Evolutionary conservation across 53 echinoderm and acorn worm genomes (phyloP).

Genomic region (Echinarachnius parma): DNA sequence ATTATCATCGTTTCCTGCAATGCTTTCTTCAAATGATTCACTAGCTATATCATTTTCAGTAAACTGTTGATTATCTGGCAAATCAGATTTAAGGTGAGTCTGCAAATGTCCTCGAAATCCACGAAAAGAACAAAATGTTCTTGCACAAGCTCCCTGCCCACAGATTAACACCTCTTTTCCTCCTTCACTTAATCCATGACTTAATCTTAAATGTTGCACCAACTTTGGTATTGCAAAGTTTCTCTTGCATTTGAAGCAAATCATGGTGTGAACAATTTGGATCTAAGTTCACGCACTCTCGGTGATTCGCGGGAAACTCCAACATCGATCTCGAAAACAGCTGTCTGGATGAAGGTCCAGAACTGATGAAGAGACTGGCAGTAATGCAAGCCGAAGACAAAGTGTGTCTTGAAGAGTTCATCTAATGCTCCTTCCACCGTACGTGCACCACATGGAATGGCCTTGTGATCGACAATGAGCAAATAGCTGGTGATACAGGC

Average conservation of each 20-base stretch:
- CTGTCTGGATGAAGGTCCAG: slow-evolving; percentile 57
- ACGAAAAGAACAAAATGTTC: slow-evolving; percentile 54
- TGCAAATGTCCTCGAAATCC: slow-evolving; percentile 47
- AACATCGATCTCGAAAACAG: slow-evolving; percentile 42
- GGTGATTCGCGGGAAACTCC: slow-evolving; percentile 44
- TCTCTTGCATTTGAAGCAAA: slow-evolving; percentile 39
- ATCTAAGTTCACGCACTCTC: slow-evolving; percentile 34
- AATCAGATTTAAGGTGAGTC: slow-evolving; percentile 38
- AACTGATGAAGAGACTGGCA: slow-evolving; percentile 26
- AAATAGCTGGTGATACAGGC: slow-evolving; percentile 40
- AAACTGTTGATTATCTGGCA: slow-evolving; percentile 36
- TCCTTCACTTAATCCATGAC: slow-evolving; percentile 52
- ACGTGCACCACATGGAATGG: slow-evolving; percentile 48
- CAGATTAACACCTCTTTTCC: slow-evolving; percentile 44
- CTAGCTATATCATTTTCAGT: slow-evolving; percentile 27
- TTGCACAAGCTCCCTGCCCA: slow-evolving; percentile 52
- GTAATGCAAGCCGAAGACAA: slow-evolving; percentile 52
- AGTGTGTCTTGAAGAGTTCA: slow-evolving; percentile 52
- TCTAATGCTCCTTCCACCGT: slow-evolving; percentile 46
- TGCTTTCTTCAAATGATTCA: slow-evolving; percentile 10
- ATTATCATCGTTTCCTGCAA: not conserved
- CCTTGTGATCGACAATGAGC: slow-evolving; percentile 47
- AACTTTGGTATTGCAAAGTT: slow-evolving; percentile 26
- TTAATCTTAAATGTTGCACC: slow-evolving; percentile 40
- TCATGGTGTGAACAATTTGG: slow-evolving; percentile 33